Evolutionary conservation across 2,797 vertebrate species (phyloP).

Genomic region (Cossypha heuglini): DNA sequence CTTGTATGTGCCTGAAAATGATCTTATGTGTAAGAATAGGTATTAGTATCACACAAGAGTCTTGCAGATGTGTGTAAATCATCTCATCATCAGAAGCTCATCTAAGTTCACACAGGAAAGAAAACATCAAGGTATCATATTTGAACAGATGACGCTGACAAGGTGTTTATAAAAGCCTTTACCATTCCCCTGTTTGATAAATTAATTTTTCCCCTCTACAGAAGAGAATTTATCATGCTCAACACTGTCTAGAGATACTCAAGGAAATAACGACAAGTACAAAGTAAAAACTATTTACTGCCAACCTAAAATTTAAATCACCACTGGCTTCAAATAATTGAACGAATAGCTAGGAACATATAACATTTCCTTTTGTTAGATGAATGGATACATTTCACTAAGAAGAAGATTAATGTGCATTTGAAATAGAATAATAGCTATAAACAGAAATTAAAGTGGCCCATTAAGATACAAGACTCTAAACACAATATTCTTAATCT

Average conservation of each 20-base stretch:
- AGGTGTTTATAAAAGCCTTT: neutral
- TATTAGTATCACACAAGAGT: neutral
- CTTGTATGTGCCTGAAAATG: neutral
- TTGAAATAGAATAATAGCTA: constrained; percentile 36
- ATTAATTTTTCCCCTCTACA: neutral
- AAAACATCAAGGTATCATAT: neutral
- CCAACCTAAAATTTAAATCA: neutral
- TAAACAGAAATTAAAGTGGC: constrained; percentile 45
- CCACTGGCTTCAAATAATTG: neutral
- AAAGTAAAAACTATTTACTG: neutral
- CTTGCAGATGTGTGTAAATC: neutral
- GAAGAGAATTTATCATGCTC: neutral
- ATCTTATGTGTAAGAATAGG: neutral
- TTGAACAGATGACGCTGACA: neutral
- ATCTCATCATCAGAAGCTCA: neutral
- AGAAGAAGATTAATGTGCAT: constrained; percentile 25
- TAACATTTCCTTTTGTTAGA: neutral
- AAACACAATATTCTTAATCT: constrained; percentile 52
- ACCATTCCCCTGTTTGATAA: neutral
- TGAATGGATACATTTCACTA: constrained; percentile 24
- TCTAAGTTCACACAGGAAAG: neutral
- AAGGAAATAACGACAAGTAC: neutral
- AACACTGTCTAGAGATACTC: neutral
- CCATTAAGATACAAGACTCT: constrained; percentile 28
- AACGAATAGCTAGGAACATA: neutral